These are phyloP conservation scores for Machaerirhynchus nigripectus DNA, from an alignment of 2,113 vertebrate genomes.

Conservation along the genomic window DNA sequence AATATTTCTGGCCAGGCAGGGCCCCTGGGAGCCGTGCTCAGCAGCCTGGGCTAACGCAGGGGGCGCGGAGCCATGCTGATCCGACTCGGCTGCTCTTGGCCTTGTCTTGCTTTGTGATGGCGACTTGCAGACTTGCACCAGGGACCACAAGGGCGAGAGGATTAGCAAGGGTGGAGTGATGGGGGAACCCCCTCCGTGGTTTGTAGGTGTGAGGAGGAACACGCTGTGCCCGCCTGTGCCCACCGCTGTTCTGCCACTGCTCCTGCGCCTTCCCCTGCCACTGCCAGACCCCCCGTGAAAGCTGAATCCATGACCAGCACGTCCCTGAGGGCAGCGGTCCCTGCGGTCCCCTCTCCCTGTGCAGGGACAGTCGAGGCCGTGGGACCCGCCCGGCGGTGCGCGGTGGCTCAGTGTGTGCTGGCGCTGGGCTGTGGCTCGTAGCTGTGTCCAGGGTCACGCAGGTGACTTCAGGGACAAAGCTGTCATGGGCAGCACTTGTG, in stretches of 20 bases:
- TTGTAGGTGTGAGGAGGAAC: not conserved
- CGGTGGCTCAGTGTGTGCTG: rapidly evolving
- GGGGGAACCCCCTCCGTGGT: not conserved
- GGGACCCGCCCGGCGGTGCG: not conserved
- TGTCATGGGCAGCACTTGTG: not conserved
- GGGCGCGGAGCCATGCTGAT: rapidly evolving
- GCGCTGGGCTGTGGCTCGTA: rapidly evolving
- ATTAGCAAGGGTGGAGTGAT: not conserved
- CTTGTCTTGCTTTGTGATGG: not conserved
- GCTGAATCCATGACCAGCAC: not conserved
- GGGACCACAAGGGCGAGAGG: not conserved
- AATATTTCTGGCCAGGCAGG: not conserved
- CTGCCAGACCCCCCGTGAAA: not conserved
- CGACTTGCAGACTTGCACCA: not conserved
- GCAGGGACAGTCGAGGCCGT: not conserved
- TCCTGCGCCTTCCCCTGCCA: rapidly evolving
- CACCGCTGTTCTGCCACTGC: not conserved
- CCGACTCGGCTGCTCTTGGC: not conserved
- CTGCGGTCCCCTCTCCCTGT: rapidly evolving
- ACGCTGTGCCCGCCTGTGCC: not conserved
- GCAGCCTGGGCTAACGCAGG: not conserved
- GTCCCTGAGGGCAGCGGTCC: not conserved
- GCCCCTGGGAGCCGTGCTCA: not conserved
- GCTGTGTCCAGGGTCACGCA: not conserved
- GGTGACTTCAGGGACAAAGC: not conserved